phyloP scores from a whole-genome alignment of 2,888 invertebrate genomes.

The Drosophila recens region DNA sequence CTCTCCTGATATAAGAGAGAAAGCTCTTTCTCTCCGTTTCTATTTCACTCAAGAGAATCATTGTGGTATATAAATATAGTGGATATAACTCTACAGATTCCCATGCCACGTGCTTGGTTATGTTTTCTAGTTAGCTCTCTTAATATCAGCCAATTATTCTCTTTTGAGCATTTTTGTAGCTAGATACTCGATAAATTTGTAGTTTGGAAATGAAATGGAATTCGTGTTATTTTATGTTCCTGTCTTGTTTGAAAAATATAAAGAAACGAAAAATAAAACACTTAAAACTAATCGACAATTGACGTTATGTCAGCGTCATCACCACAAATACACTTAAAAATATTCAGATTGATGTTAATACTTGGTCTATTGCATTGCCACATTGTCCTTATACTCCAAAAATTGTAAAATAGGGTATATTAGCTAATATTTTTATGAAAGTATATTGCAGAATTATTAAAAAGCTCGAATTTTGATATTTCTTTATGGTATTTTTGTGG shows the following conservation, averaged over 20 bases:
- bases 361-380: conserved; percentile 9
- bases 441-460: neutral
- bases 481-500: neutral
- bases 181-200: neutral
- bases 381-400: conserved; percentile 23
- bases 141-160: conserved; percentile 1
- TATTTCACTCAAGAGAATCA: conserved; percentile 61
- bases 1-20: conserved; percentile 8
- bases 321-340: conserved; percentile 30
- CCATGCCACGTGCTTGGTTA: conserved; percentile 52
- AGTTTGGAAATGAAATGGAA: conserved; percentile 30
- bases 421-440: neutral
- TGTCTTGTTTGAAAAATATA: conserved; percentile 10
- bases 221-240: conserved; percentile 25
- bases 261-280: conserved; percentile 5
- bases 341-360: conserved; percentile 43
- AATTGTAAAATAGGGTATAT: neutral
- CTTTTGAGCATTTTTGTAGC: conserved; percentile 16
- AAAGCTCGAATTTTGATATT: neutral
- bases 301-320: conserved; percentile 40
- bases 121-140: conserved; percentile 14
- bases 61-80: neutral
- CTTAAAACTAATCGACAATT: conserved; percentile 37
- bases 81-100: conserved; percentile 2
- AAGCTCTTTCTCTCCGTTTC: conserved; percentile 16